Conservation (phyloP, 92 coral and sea anemone species). For the Umimayanthus kanabou region DNA sequence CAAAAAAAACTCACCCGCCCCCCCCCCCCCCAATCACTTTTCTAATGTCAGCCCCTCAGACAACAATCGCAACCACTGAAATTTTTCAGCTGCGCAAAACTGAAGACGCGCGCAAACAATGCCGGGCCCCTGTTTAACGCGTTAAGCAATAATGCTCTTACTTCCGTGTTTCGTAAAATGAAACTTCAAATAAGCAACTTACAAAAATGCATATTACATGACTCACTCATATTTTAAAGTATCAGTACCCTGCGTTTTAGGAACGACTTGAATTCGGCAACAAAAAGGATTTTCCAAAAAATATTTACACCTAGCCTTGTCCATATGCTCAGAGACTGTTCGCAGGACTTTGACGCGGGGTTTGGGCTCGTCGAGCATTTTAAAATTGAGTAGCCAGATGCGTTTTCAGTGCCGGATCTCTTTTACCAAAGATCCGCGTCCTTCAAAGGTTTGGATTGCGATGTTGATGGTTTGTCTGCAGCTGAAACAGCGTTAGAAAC, state of each 20-base stretch:
- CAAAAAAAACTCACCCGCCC: too few species aligned
- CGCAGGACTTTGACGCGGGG: background rate
- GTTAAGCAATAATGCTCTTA: constrained; percentile 28
- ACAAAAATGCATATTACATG: background rate
- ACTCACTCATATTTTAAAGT: background rate
- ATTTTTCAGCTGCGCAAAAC: too few species aligned
- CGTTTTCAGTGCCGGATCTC: background rate
- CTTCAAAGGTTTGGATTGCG: background rate
- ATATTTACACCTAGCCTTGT: background rate
- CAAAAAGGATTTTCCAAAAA: background rate
- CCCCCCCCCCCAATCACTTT: too few species aligned
- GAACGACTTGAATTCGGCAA: background rate
- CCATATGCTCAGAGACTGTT: background rate
- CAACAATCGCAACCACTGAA: too few species aligned
- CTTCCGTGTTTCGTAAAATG: constrained; percentile 15
- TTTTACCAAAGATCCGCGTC: constrained; percentile 25
- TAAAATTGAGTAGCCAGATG: too few species aligned
- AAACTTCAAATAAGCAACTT: constrained; percentile 5
- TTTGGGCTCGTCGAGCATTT: background rate
- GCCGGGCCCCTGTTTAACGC: background rate
- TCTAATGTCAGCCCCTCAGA: too few species aligned
- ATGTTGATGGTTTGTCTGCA: constrained; percentile 1
- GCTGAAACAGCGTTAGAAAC: background rate
- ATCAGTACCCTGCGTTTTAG: background rate
- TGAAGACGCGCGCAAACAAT: too few species aligned